Conservation (phyloP, 2,797 vertebrate species). For the Loriculus beryllinus region DNA sequence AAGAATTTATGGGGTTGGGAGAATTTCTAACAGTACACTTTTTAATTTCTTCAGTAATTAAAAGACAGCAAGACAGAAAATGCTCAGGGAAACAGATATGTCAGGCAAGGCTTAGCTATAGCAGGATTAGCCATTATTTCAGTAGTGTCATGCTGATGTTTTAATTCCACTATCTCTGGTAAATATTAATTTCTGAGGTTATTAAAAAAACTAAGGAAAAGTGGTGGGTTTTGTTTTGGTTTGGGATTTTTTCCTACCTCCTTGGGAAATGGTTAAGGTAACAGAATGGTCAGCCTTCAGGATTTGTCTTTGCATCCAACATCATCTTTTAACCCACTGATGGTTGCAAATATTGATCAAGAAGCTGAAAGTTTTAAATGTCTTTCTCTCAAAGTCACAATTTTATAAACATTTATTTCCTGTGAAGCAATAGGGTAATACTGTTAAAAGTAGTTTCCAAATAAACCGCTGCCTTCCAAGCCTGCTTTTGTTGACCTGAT, state of each 20-base stretch:
- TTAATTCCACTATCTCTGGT: background rate
- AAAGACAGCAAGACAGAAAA: slow-evolving; percentile 24
- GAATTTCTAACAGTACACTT: background rate
- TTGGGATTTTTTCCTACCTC: background rate
- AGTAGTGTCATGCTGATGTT: background rate
- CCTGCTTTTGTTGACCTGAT: background rate
- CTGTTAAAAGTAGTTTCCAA: background rate
- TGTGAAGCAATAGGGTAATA: background rate
- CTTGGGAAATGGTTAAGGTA: background rate
- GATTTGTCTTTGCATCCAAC: background rate
- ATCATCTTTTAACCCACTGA: background rate
- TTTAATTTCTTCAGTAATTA: slow-evolving; percentile 53
- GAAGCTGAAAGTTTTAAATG: background rate
- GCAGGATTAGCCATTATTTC: background rate
- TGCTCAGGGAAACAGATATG: background rate
- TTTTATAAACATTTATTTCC: background rate
- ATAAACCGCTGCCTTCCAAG: background rate
- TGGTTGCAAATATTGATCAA: background rate
- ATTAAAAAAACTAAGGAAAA: background rate
- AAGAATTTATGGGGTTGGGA: background rate
- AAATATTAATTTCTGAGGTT: slow-evolving; percentile 19
- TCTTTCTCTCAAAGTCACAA: background rate
- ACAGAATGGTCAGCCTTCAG: background rate
- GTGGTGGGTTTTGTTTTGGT: background rate
- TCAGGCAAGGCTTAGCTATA: background rate